phyloP scores from a whole-genome alignment of 2,797 vertebrate species.

The Aratinga solstitialis region DNA sequence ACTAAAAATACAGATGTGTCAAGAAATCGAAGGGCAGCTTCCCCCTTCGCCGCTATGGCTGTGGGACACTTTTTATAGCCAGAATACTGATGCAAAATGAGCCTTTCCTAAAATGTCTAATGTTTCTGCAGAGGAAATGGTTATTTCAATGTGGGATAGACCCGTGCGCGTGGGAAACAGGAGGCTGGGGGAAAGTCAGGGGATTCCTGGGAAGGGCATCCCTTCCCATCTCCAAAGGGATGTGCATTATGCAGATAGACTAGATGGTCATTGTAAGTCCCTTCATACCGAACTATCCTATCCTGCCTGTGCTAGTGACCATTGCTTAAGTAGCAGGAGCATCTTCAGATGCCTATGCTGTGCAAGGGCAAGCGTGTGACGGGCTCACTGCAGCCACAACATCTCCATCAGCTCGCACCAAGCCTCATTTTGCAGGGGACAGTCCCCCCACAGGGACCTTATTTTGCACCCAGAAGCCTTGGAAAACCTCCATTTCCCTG shows the following conservation, averaged over 20 bases:
- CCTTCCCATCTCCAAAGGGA: not conserved
- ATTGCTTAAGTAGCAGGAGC: not conserved
- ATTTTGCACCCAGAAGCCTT: not conserved
- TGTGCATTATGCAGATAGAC: not conserved
- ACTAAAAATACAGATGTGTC: slow-evolving; percentile 31
- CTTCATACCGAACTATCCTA: fast-evolving
- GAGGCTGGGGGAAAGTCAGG: not conserved
- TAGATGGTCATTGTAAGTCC: not conserved
- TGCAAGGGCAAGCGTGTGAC: not conserved
- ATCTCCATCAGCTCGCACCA: not conserved
- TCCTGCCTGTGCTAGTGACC: not conserved
- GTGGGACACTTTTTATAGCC: slow-evolving; percentile 10
- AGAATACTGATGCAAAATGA: not conserved
- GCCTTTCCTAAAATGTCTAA: not conserved
- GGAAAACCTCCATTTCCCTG: not conserved
- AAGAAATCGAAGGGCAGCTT: not conserved
- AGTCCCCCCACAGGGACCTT: not conserved
- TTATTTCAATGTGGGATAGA: not conserved
- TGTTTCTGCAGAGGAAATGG: not conserved
- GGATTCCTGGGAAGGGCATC: not conserved
- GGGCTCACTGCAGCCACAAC: not conserved
- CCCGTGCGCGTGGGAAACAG: fast-evolving
- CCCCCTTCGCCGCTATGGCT: not conserved
- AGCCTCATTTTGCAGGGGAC: not conserved
- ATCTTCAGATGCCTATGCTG: not conserved